A percentile compares a stretch with the other conserved stretches of the same genome.
Conservation (phyloP, 2,888 invertebrate genomes). For the Ochropacha duplaris region DNA sequence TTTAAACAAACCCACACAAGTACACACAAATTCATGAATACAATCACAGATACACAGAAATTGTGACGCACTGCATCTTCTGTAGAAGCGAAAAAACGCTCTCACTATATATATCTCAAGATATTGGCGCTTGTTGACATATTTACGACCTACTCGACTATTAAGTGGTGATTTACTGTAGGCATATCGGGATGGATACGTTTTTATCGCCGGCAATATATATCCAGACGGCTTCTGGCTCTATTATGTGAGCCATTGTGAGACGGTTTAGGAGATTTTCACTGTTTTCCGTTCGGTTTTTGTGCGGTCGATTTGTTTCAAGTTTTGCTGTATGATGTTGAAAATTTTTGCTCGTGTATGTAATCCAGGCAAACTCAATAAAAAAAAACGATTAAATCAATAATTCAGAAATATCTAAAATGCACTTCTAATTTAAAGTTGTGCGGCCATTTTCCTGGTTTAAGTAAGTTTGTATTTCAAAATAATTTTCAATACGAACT, state of each 20-base stretch:
- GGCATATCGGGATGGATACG: constrained; percentile 81
- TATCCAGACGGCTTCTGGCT: constrained; percentile 70
- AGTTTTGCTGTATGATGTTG: constrained; percentile 9
- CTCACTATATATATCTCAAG: constrained; percentile 70
- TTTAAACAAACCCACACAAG: constrained; percentile 6
- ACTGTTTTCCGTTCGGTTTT: constrained; percentile 27
- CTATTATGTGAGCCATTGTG: constrained; percentile 70
- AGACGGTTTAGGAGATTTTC: constrained; percentile 25
- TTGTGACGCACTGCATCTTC: constrained; percentile 17
- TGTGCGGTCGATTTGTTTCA: constrained; percentile 18
- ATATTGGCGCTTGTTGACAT: constrained; percentile 81
- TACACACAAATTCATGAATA: background rate
- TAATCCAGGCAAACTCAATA: too few species aligned
- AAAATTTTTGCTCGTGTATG: background rate
- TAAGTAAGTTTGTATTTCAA: too few species aligned
- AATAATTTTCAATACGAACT: too few species aligned
- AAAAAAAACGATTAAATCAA: too few species aligned
- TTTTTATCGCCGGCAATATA: constrained; percentile 77
- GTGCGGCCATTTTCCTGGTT: too few species aligned
- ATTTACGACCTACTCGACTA: constrained; percentile 80
- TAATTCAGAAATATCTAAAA: too few species aligned
- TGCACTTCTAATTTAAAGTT: too few species aligned
- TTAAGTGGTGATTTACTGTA: constrained; percentile 80
- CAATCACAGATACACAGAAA: background rate
- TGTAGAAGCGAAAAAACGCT: constrained; percentile 50